Conservation (phyloP, 2,113 vertebrate genomes). For the Anarhynchus alexandrinus region DNA sequence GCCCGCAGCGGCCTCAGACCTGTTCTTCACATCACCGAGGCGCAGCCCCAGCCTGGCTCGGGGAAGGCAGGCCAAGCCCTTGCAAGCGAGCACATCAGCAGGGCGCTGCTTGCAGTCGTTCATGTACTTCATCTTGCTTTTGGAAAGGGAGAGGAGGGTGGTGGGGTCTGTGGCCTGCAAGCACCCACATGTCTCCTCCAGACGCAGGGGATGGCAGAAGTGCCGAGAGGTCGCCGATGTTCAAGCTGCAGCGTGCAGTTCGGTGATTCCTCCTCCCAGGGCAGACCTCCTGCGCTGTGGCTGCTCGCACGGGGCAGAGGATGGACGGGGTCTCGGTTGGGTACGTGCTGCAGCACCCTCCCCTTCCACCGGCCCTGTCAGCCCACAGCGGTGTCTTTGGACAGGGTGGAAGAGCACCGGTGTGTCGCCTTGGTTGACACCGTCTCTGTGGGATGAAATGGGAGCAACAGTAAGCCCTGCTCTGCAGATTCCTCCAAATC, state of each 20-base stretch:
- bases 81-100: accelerated
- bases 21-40: neutral
- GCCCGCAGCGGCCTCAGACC: neutral
- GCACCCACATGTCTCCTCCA: accelerated
- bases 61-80: neutral
- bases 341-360: accelerated
- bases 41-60: neutral
- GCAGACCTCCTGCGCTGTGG: neutral
- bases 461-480: neutral
- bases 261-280: neutral
- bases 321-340: neutral
- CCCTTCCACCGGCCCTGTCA: accelerated
- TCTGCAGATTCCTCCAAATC: neutral
- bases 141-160: neutral
- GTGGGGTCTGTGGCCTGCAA: neutral
- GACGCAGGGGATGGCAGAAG: accelerated
- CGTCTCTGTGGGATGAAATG: neutral
- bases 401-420: neutral
- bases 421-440: accelerated
- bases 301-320: accelerated
- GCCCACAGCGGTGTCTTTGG: neutral
- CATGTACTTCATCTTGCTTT: neutral
- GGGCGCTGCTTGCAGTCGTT: neutral
- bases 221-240: accelerated
- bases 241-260: accelerated